Percentiles rank a stretch among this genome's conserved stretches.
Evolutionary conservation across 2,113 vertebrate genomes (phyloP).

Genomic region (Tychaedon coryphoeus): DNA sequence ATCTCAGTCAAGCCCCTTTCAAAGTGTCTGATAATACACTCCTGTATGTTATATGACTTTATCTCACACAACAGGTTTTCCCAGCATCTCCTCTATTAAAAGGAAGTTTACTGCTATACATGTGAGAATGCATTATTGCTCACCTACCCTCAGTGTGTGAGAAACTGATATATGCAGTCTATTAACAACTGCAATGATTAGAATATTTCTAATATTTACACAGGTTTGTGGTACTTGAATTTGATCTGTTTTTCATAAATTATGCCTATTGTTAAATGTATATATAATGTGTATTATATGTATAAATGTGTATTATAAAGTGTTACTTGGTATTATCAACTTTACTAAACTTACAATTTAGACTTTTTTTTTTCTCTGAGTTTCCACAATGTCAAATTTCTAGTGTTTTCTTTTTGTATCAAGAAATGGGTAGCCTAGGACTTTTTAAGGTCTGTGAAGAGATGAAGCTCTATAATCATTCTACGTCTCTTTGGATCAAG

Average conservation of each 20-base stretch:
- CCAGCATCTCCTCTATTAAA: neutral
- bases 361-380: neutral
- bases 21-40: neutral
- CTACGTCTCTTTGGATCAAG: neutral
- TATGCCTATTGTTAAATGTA: neutral
- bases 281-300: neutral
- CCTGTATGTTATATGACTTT: neutral
- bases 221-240: neutral
- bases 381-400: neutral
- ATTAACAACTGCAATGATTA: neutral
- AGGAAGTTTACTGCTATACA: neutral
- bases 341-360: neutral
- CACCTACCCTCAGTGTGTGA: neutral
- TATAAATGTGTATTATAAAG: neutral
- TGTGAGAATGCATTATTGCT: neutral
- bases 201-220: neutral
- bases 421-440: neutral
- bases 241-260: neutral
- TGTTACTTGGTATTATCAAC: neutral
- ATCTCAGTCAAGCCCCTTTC: neutral
- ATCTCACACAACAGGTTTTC: constrained; percentile 3
- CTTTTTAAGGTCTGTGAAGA: neutral
- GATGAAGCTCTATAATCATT: neutral
- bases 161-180: neutral
- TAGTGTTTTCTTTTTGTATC: neutral